phyloP scores from a whole-genome alignment of 2,888 invertebrate species.

The Acleris laterana region DNA sequence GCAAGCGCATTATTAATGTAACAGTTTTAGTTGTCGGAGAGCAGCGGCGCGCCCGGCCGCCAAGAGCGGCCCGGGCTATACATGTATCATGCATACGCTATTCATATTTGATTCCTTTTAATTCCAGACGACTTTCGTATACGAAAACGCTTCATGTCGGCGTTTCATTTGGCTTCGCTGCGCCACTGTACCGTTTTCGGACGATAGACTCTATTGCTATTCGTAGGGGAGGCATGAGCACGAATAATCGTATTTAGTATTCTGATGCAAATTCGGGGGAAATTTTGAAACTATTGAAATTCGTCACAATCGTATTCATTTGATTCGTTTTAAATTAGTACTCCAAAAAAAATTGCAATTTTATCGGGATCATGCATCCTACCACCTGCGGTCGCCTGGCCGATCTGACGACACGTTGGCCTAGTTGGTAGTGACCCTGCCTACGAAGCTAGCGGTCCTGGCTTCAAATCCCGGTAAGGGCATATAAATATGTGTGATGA shows the following conservation, averaged over 20 bases:
- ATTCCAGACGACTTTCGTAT: conserved; percentile 77
- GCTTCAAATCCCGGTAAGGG: too few species aligned
- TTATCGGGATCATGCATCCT: too few species aligned
- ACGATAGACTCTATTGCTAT: conserved; percentile 31
- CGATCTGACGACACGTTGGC: too few species aligned
- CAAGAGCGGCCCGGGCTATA: conserved; percentile 68
- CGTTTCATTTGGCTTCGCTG: conserved; percentile 51
- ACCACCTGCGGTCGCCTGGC: too few species aligned
- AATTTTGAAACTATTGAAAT: too few species aligned
- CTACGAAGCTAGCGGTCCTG: too few species aligned
- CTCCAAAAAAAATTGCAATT: too few species aligned
- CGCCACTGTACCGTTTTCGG: conserved; percentile 22
- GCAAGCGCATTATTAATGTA: conserved; percentile 83
- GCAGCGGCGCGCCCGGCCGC: conserved; percentile 70
- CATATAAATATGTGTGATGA: too few species aligned
- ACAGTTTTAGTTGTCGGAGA: conserved; percentile 81
- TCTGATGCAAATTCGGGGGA: conserved; percentile 23
- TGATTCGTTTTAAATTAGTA: too few species aligned
- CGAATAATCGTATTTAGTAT: conserved; percentile 18
- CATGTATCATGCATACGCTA: conserved; percentile 79
- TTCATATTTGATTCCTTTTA: conserved; percentile 83
- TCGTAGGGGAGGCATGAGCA: conserved; percentile 25
- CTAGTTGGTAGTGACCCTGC: too few species aligned
- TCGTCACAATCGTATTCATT: too few species aligned
- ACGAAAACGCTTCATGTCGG: conserved; percentile 49